These are phyloP conservation scores for Drosophila dives DNA, from an alignment of 2,888 invertebrate genomes.

Conservation along the genomic window DNA sequence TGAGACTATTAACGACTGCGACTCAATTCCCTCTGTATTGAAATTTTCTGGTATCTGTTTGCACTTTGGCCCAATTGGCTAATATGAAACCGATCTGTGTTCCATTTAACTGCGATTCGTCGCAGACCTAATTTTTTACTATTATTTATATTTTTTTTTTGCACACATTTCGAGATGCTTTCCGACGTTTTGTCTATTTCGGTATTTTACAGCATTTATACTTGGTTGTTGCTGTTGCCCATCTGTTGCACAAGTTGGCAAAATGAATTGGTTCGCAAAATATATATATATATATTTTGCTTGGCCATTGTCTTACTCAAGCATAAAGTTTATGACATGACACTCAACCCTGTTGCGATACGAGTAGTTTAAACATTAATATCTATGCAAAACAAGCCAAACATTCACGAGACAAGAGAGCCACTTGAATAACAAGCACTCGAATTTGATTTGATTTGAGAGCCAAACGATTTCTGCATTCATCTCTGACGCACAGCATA, in stretches of 20 bases:
- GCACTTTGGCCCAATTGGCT: constrained; percentile 54
- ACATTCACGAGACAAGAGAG: constrained; percentile 41
- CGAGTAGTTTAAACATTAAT: constrained; percentile 50
- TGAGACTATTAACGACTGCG: not conserved
- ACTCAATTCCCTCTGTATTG: constrained; percentile 8
- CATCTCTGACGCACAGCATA: constrained; percentile 16
- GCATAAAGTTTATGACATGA: constrained; percentile 70
- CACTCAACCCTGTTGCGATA: constrained; percentile 49
- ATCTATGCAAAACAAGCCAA: constrained; percentile 58
- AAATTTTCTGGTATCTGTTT: constrained; percentile 24
- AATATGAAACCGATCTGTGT: constrained; percentile 60
- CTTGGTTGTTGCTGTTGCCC: constrained; percentile 14
- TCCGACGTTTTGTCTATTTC: constrained; percentile 27
- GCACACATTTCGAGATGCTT: constrained; percentile 58
- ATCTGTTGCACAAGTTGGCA: constrained; percentile 65
- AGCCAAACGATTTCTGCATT: constrained; percentile 50
- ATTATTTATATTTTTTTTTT: constrained; percentile 33
- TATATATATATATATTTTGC: constrained; percentile 4
- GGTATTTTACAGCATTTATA: constrained; percentile 3
- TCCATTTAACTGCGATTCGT: constrained; percentile 64
- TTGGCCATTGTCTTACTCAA: constrained; percentile 72
- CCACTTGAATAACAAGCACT: constrained; percentile 17
- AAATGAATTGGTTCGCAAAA: constrained; percentile 64
- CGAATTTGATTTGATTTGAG: constrained; percentile 5
- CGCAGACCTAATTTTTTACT: constrained; percentile 34